phyloP scores from a whole-genome alignment of 1,140 invertebrate species.

The Drosophila athabasca region DNA sequence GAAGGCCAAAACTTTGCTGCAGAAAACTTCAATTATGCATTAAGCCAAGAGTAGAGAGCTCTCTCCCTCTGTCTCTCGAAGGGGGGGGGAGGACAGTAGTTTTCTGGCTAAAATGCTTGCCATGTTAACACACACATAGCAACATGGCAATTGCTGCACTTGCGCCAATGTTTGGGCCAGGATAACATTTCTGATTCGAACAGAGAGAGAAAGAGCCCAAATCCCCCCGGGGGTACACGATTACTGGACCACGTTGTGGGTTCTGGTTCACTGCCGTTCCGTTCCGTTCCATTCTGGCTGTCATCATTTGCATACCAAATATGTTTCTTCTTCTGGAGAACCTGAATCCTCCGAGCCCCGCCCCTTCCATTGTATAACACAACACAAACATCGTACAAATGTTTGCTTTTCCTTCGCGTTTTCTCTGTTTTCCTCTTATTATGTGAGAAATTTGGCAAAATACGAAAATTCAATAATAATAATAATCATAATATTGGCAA shows the following conservation, averaged over 20 bases:
- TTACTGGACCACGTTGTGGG: too few relatives aligned
- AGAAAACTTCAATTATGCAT: conserved; percentile 53
- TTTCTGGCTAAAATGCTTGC: conserved; percentile 1
- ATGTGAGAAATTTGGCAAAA: conserved; percentile 29
- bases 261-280: too few relatives aligned
- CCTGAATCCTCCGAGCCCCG: too few relatives aligned
- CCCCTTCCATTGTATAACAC: too few relatives aligned
- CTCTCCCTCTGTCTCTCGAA: neutral
- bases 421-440: conserved; percentile 28
- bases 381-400: neutral
- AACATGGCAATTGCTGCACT: neutral
- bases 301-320: too few relatives aligned
- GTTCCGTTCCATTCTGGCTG: too few relatives aligned
- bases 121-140: conserved; percentile 3
- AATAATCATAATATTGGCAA: conserved; percentile 6
- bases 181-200: conserved; percentile 7
- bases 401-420: conserved; percentile 1
- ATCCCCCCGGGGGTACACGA: too few relatives aligned
- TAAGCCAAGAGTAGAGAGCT: conserved; percentile 8
- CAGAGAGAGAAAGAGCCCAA: too few relatives aligned
- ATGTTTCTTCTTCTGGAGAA: too few relatives aligned
- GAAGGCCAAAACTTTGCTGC: conserved; percentile 23
- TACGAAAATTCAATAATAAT: conserved; percentile 16
- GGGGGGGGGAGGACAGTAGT: neutral
- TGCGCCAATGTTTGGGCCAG: conserved; percentile 18